Evolutionary conservation across 2,113 vertebrate species (phyloP).

Genomic region (Irena cyanogastra): DNA sequence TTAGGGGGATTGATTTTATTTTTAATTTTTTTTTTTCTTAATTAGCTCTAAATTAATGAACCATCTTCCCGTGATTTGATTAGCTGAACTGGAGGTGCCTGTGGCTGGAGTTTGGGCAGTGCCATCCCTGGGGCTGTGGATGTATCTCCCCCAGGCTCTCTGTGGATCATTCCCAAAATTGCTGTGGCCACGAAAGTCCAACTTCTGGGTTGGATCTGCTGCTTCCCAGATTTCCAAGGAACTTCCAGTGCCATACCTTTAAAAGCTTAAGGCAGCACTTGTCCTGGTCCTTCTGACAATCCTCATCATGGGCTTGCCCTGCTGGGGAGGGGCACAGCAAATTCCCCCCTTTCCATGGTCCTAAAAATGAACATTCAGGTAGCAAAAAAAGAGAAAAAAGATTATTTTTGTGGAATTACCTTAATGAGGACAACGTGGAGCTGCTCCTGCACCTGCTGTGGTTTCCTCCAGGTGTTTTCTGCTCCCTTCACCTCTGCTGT

Average conservation of each 20-base stretch:
- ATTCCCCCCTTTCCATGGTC: not conserved
- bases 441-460: not conserved
- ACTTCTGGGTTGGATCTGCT: not conserved
- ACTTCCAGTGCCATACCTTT: fast-evolving
- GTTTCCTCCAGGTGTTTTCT: not conserved
- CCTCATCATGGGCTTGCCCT: not conserved
- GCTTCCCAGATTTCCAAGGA: not conserved
- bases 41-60: not conserved
- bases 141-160: not conserved
- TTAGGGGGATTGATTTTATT: not conserved
- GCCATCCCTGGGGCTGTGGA: not conserved
- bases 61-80: not conserved
- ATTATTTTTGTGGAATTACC: not conserved
- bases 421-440: not conserved
- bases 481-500: not conserved
- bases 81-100: not conserved
- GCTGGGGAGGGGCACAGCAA: not conserved
- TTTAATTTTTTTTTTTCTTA: not conserved
- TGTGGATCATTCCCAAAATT: not conserved
- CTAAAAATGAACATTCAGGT: not conserved
- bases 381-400: not conserved
- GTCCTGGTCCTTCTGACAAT: not conserved
- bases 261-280: not conserved
- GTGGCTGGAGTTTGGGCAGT: not conserved
- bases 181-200: not conserved